These are phyloP conservation scores for Pelusios castaneus DNA, from an alignment of 2,113 vertebrate species.

Conservation along the genomic window DNA sequence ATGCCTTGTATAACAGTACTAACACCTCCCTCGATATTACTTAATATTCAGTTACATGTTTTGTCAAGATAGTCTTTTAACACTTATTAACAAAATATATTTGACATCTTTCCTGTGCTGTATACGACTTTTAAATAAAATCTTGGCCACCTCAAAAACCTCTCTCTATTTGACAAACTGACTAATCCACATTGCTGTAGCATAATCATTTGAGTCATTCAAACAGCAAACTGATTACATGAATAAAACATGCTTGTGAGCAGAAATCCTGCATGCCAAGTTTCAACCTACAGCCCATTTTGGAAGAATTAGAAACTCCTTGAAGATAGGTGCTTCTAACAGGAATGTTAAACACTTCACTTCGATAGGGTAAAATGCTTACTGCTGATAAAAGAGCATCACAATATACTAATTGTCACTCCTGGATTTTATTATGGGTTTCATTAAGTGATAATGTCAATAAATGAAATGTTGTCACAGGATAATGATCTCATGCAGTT, in stretches of 20 bases:
- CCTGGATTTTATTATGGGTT: not conserved
- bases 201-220: not conserved
- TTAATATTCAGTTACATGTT: not conserved
- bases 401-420: accelerated
- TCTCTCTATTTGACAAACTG: not conserved
- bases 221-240: not conserved
- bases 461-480: not conserved
- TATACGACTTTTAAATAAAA: not conserved
- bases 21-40: too few relatives aligned
- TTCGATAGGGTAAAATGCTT: accelerated
- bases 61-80: not conserved
- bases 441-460: accelerated
- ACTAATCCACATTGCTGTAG: not conserved
- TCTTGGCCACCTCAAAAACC: not conserved
- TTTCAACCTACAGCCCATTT: not conserved
- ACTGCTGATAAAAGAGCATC: accelerated
- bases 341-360: accelerated
- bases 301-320: not conserved
- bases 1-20: too few relatives aligned
- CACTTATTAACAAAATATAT: not conserved
- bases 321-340: not conserved
- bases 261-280: accelerated
- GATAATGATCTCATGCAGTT: accelerated
- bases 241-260: not conserved
- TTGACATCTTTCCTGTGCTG: not conserved